phyloP scores from a whole-genome alignment of 2,888 invertebrate genomes.

The Rhodophaea formosa region DNA sequence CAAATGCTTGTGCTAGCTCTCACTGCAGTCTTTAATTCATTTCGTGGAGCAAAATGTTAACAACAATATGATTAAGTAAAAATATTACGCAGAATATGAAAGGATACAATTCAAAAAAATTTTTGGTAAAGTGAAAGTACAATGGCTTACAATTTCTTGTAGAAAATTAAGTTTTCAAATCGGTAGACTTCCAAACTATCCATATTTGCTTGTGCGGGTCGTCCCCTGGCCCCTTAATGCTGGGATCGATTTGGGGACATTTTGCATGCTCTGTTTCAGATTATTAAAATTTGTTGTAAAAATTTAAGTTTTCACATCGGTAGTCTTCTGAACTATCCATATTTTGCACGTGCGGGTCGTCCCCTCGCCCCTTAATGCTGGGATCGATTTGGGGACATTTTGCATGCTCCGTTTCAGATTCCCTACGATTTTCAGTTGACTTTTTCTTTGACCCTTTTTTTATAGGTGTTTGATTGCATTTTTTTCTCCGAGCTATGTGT shows the following conservation, averaged over 20 bases:
- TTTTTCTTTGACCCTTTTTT: conserved; percentile 13
- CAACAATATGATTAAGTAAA: too few relatives aligned
- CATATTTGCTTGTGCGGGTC: not conserved
- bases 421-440: conserved; percentile 4
- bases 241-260: conserved; percentile 8
- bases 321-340: not conserved
- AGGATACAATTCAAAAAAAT: too few relatives aligned
- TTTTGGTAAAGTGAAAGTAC: too few relatives aligned
- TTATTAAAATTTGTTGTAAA: not conserved
- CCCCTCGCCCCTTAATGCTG: conserved; percentile 11
- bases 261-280: conserved; percentile 9
- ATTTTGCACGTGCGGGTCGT: not conserved
- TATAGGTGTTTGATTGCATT: conserved; percentile 14
- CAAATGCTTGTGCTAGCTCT: too few relatives aligned
- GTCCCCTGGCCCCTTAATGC: conserved; percentile 10
- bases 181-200: not conserved
- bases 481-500: not conserved
- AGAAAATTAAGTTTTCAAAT: not conserved
- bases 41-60: too few relatives aligned
- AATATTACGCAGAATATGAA: too few relatives aligned
- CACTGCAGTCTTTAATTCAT: too few relatives aligned
- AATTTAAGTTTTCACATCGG: not conserved
- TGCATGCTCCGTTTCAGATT: conserved; percentile 7
- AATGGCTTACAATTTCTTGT: too few relatives aligned
- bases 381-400: conserved; percentile 10